Percentiles rank a stretch among this genome's conserved stretches.
Evolutionary conservation across 1,140 invertebrate species (phyloP).

Genomic region (Muscidifurax raptorellus): DNA sequence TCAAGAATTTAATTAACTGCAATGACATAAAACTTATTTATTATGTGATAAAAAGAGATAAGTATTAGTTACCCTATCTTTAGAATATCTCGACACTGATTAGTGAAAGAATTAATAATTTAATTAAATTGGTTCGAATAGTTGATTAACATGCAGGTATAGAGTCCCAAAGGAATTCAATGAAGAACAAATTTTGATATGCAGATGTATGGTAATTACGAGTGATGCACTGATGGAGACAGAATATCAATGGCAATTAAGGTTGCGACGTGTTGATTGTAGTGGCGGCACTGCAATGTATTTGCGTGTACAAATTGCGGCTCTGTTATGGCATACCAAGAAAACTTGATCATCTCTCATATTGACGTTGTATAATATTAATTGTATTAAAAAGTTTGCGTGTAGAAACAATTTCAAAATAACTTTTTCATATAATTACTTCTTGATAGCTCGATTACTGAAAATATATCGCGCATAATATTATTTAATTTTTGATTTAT

Average conservation of each 20-base stretch:
- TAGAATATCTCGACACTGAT: background rate
- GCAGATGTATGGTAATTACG: conserved; percentile 22
- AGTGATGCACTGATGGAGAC: background rate
- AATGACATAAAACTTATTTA: too few species aligned
- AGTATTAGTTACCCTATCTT: too few species aligned
- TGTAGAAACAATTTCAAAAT: too few species aligned
- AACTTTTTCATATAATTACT: too few species aligned
- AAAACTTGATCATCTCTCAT: background rate
- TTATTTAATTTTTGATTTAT: too few species aligned
- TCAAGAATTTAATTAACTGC: too few species aligned
- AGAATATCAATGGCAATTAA: background rate
- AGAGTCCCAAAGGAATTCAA: background rate
- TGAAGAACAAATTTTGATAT: background rate
- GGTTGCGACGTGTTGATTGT: background rate
- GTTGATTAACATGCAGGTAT: background rate
- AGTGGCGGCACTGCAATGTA: background rate
- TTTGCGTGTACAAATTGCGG: background rate
- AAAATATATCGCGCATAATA: too few species aligned
- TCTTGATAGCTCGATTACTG: too few species aligned
- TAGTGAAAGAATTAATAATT: too few species aligned
- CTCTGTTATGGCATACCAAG: background rate
- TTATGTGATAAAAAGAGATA: too few species aligned
- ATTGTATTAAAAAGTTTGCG: too few species aligned
- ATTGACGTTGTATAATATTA: background rate
- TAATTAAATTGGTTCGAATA: background rate